phyloP scores from a whole-genome alignment of 2,888 invertebrate species.

The Trilocha varians region DNA sequence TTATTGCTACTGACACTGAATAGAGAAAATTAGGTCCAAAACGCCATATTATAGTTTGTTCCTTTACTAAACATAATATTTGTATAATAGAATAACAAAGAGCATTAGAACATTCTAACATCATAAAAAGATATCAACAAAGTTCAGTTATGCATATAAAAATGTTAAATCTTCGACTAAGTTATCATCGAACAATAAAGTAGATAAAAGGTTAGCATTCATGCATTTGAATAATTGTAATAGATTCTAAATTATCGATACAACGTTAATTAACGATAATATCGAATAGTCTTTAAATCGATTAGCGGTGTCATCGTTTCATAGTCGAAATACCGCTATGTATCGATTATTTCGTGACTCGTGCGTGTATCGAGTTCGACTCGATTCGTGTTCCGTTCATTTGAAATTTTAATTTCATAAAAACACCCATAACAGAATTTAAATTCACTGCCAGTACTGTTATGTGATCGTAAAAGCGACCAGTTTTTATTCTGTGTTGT shows the following conservation, averaged over 20 bases:
- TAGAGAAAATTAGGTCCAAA: no score
- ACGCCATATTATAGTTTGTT: no score
- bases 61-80: no score
- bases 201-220: no score
- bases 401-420: slow-evolving; percentile 8
- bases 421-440: slow-evolving; percentile 3
- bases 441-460: background rate
- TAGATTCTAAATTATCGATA: background rate
- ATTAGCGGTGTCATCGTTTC: slow-evolving; percentile 39
- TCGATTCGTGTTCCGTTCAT: slow-evolving; percentile 11
- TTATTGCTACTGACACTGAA: no score
- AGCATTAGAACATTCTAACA: no score
- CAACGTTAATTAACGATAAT: background rate
- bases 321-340: slow-evolving; percentile 15
- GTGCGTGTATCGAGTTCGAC: slow-evolving; percentile 25
- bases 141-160: no score
- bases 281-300: slow-evolving; percentile 30
- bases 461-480: background rate
- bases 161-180: no score
- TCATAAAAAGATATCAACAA: no score
- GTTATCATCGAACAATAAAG: no score
- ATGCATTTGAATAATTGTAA: no score
- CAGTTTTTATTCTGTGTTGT: slow-evolving; percentile 1
- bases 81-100: no score
- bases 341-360: slow-evolving; percentile 22